phyloP scores from a whole-genome alignment of 1,140 invertebrate species.

The Calliopsis andreniformis region DNA sequence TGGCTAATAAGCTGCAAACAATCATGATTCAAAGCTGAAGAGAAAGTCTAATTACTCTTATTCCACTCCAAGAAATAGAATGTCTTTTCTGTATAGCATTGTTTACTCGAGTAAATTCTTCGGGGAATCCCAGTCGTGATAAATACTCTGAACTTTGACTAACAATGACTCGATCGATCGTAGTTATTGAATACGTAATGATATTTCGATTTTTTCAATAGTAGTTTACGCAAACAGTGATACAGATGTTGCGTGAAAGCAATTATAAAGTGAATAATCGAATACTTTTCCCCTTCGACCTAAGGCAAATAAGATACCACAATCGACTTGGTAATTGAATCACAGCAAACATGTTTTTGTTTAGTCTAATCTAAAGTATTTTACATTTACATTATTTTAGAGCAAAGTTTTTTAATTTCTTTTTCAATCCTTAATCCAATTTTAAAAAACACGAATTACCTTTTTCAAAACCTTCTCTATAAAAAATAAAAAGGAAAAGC shows the following conservation, averaged over 20 bases:
- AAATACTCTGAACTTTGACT: background rate
- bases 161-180: background rate
- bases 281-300: background rate
- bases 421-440: too few relatives aligned
- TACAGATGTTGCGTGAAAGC: background rate
- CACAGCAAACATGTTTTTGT: slow-evolving; percentile 8
- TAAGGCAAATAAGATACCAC: background rate
- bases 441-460: too few relatives aligned
- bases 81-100: background rate
- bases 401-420: too few relatives aligned
- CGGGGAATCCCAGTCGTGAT: background rate
- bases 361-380: background rate
- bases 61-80: background rate
- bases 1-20: background rate
- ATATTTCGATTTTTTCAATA: background rate
- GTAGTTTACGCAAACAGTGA: background rate
- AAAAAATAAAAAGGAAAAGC: too few relatives aligned
- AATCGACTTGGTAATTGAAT: background rate
- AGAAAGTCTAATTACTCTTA: background rate
- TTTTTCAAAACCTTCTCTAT: too few relatives aligned
- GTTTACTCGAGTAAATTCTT: background rate
- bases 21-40: background rate
- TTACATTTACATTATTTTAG: too few relatives aligned
- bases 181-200: background rate
- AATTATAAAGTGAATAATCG: background rate